Evolutionary conservation across 2,888 invertebrate genomes (phyloP).

Genomic region (Lottia scabra): DNA sequence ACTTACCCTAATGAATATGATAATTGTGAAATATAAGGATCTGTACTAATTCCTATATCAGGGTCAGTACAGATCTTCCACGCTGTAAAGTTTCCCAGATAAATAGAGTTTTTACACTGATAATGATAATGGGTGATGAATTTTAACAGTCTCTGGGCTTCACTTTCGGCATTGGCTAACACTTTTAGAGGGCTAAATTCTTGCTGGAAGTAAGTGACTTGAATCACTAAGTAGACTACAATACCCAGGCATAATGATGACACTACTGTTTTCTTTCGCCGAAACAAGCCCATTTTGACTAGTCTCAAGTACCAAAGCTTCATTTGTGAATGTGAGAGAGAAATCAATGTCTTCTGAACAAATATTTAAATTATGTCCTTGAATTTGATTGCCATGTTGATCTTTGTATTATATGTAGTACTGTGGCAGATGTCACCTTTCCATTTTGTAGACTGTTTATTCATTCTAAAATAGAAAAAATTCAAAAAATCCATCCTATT

Average conservation of each 20-base stretch:
- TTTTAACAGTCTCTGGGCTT: constrained; percentile 57
- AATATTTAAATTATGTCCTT: no score
- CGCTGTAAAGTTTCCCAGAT: constrained; percentile 50
- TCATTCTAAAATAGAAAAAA: no score
- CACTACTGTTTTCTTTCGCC: constrained; percentile 41
- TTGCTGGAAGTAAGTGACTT: constrained; percentile 49
- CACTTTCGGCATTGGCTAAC: constrained; percentile 58
- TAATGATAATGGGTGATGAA: constrained; percentile 60
- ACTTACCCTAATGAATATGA: constrained; percentile 62
- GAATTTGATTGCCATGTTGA: no score
- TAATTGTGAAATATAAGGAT: constrained; percentile 42
- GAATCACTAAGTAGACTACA: constrained; percentile 40
- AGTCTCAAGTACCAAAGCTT: not conserved
- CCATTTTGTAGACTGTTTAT: no score
- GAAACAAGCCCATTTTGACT: constrained; percentile 23
- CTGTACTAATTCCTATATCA: constrained; percentile 49
- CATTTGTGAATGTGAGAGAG: no score
- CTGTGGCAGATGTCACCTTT: no score
- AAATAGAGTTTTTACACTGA: constrained; percentile 58
- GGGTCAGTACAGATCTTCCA: constrained; percentile 60
- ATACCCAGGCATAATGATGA: constrained; percentile 34
- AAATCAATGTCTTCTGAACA: no score
- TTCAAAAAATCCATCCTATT: no score
- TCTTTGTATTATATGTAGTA: no score
- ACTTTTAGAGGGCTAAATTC: constrained; percentile 59